Base-by-base conservation (phyloP, 1,140 invertebrate species). In the Dryas iulia region DNA sequence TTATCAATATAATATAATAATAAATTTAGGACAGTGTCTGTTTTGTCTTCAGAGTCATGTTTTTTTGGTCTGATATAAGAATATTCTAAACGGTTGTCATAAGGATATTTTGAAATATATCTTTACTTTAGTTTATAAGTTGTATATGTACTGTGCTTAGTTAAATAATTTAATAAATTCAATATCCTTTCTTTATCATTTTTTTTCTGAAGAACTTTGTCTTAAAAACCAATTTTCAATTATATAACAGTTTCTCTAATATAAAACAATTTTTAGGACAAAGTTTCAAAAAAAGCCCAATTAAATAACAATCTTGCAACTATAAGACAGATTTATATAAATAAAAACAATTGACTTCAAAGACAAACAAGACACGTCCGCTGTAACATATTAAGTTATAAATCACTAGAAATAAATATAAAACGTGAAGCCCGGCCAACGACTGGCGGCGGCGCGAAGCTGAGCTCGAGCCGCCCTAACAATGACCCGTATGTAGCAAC, bases 401-500 rank as follows among this genome's bases (percentile, higher is more conserved):
- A 81, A 84, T 83, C 83, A 88, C 84, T 77, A 86, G 74, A 89
- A 90, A 88, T 84, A 85, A 90, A 83, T 84, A 77, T 86, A 86
- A 86, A 79, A 84, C 71, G 79, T 69, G 63, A 81, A 75, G 77
- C 77, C 76, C 80, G 85, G 78, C 77, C 77, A 58, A 73, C 69
- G 77, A 75, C 60, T 26, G 66, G 67, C 72, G 78, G 73, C 47
- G 35, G 78, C 73, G 68, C 74, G 77, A 71, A 68, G 88, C 87
- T 47, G 39, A 47, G 39, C 39, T 47, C 39, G 39, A 47, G 14
- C 73, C 57, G 68, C 77, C 78, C 78, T 72, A 70, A 88, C 87
- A 88, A 87, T 80, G 81, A 91, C 87, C 89, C 87, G 89, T 91
- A 89, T 82, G 72, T 77, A 80, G 87, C 84, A 89, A 88, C 82